Percentiles rank a stretch among this genome's conserved stretches.
Evolutionary conservation across 2,113 vertebrate species (phyloP).

Genomic region (Crypturellus undulatus): DNA sequence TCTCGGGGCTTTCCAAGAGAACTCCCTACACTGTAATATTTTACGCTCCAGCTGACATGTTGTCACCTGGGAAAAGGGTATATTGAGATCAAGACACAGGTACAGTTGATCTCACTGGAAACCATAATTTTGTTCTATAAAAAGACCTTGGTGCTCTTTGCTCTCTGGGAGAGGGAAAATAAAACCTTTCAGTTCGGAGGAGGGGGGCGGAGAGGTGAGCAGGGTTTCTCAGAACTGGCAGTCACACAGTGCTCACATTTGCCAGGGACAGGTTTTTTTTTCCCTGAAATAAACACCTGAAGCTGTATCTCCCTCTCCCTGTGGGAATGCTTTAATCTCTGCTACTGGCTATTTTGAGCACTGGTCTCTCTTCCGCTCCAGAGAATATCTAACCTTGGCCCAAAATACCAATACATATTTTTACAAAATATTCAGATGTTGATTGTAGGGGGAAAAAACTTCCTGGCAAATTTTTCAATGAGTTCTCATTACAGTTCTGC

Average conservation of each 20-base stretch:
- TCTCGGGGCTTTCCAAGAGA: background rate
- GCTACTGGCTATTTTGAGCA: background rate
- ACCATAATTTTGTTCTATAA: background rate
- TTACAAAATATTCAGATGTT: background rate
- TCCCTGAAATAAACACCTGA: background rate
- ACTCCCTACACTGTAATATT: background rate
- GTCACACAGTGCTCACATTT: background rate
- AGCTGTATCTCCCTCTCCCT: background rate
- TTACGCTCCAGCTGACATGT: background rate
- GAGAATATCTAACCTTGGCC: background rate
- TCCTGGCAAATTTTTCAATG: background rate
- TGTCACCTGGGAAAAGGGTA: background rate
- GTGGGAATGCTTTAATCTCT: background rate
- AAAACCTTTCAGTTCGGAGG: background rate
- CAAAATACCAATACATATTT: background rate
- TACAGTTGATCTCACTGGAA: background rate
- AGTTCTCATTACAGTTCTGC: background rate
- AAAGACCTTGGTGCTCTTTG: background rate
- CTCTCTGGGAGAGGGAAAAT: background rate
- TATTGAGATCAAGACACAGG: background rate
- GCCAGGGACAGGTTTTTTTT: accelerated
- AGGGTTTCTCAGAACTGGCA: background rate
- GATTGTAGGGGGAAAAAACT: background rate
- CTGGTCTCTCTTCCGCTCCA: background rate
- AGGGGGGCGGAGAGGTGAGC: background rate